A percentile compares a stretch with the other conserved stretches of the same genome.
Evolutionary conservation across 2,888 invertebrate genomes (phyloP).

Genomic region (Alviniconcha strummeri): DNA sequence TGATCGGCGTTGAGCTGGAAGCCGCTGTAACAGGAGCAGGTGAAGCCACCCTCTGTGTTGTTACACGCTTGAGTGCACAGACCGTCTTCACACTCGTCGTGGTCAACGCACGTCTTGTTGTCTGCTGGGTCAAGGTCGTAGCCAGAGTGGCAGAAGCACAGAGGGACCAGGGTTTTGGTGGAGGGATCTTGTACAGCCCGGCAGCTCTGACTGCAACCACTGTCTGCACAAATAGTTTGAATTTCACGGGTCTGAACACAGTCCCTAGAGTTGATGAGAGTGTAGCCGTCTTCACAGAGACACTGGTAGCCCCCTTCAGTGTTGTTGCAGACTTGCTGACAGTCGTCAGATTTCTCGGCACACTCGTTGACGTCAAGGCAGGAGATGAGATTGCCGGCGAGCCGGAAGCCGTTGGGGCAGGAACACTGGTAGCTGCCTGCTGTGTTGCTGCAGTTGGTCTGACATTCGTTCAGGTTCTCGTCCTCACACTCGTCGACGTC

Average conservation of each 20-base stretch:
- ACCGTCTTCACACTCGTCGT: no score
- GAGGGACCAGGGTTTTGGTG: constrained; percentile 1
- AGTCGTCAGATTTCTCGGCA: constrained; percentile 33
- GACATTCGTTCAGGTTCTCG: constrained; percentile 66
- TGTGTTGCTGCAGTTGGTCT: constrained; percentile 73
- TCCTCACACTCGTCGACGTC: constrained; percentile 71
- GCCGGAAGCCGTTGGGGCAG: constrained; percentile 58
- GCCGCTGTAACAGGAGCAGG: constrained; percentile 35
- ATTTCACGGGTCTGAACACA: neutral
- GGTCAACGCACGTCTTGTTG: constrained; percentile 21
- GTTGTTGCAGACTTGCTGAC: constrained; percentile 29
- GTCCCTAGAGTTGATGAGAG: neutral
- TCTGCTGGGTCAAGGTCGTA: neutral
- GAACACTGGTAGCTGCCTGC: constrained; percentile 69
- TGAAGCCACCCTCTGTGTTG: constrained; percentile 32
- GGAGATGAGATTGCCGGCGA: constrained; percentile 36
- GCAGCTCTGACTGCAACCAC: constrained; percentile 6
- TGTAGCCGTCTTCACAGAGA: neutral
- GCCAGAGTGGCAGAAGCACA: constrained; percentile 17
- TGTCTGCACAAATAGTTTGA: neutral
- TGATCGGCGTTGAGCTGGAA: constrained; percentile 26
- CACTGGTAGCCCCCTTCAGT: constrained; percentile 30
- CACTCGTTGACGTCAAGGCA: constrained; percentile 31
- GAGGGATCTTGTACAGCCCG: neutral
- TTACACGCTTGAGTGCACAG: constrained; percentile 27